These are phyloP conservation scores for Rhynchopsitta pachyrhyncha DNA, from an alignment of 2,113 vertebrate species.

Conservation along the genomic window DNA sequence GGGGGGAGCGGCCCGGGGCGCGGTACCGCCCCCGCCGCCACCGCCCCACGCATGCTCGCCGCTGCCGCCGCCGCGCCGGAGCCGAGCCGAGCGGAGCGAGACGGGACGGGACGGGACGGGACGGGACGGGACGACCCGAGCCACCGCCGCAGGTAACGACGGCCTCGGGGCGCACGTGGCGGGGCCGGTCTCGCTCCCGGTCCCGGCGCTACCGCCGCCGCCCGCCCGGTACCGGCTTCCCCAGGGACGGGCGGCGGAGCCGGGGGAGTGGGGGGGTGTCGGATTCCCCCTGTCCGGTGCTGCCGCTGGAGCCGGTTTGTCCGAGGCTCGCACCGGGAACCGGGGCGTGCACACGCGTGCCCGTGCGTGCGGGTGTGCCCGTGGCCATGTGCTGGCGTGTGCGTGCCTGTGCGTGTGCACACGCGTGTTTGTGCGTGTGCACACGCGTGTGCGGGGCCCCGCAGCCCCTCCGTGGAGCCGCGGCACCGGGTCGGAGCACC, in stretches of 20 bases:
- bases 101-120: not conserved
- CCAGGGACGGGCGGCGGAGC: not conserved
- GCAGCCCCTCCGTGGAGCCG: not conserved
- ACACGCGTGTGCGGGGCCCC: not conserved
- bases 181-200: not conserved
- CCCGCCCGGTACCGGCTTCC: not conserved
- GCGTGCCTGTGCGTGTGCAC: not conserved
- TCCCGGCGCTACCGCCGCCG: not conserved
- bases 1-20: slow-evolving; percentile 7
- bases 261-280: not conserved
- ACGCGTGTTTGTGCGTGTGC: not conserved
- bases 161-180: not conserved
- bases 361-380: slow-evolving; percentile 3
- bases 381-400: slow-evolving; percentile 23
- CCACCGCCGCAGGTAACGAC: not conserved
- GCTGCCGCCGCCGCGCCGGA: not conserved
- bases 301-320: not conserved
- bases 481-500: not conserved
- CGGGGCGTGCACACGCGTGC: not conserved
- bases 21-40: slow-evolving; percentile 16
- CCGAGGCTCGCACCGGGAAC: not conserved
- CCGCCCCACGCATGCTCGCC: slow-evolving; percentile 33
- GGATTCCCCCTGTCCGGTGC: not conserved
- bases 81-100: not conserved
- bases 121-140: not conserved